Evolutionary conservation across 1,140 invertebrate genomes (phyloP), one percentile per base, ranked within the genome.

Genomic region (Drosophila orosa): DNA sequence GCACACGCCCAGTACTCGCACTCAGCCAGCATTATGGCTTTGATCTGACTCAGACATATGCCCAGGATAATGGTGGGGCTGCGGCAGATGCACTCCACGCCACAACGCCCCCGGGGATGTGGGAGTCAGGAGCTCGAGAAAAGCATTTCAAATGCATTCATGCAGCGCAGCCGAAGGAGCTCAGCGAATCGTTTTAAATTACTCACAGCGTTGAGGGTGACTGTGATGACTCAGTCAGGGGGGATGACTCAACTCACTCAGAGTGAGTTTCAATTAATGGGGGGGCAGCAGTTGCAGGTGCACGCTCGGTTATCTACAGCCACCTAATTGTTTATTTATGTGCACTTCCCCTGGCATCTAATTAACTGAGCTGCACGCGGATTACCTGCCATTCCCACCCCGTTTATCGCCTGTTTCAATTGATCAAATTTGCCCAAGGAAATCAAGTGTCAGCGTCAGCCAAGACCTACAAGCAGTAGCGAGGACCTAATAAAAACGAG

Each of bases 401-500:
- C 74, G 62, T 44, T 85, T 69, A 76, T 59, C 27, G 45, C 61
- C 55, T 22, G 60, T 74, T 66, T 68, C 57, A 39, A 78, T 82
- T 78, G 60, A 86, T 86, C 62, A 61, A 68, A 80, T 82, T 83
- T 66, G 72, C 63, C 75, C 24, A 52, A 78, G 78, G 63, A 78
- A 78, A 86, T 78, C 79, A 85, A 77, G 47, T 57, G 48, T 50
- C 58, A 61, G 29, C 48, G n/a, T 17, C 17, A 33, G 17, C 48
- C 13, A 31, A 15, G 48, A 31, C 48, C 19, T n/a, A n/a, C n/a
- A 33, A 22, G 48, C 31, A 48, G 55, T 59, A 50, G 45, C 44
- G 84, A 72, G 67, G 57, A 78, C 57, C 65, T 63, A 86, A 86
- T 86, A 86, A 86, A 86, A 85, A 66, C 65, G 45, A 69, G 42